A percentile compares a stretch with the other conserved stretches of the same genome.
Conservation (phyloP, 2,888 invertebrate species). For the Carcina quercana region DNA sequence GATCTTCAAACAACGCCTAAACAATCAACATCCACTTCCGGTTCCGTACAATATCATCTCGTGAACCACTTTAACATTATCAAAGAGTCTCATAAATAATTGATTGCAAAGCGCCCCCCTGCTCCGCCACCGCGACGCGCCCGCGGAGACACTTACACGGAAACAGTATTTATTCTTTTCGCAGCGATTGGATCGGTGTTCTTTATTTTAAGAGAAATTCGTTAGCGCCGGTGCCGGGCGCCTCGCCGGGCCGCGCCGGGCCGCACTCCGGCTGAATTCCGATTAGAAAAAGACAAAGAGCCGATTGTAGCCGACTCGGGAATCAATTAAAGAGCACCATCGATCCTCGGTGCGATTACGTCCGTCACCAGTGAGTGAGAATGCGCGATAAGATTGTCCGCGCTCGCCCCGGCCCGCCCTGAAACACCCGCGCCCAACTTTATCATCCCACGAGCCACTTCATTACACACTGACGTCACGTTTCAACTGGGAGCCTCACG, state of each 20-base stretch:
- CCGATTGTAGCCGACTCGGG: conserved; percentile 48
- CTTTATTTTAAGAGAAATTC: conserved; percentile 54
- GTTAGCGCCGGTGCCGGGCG: conserved; percentile 39
- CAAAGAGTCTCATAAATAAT: background rate
- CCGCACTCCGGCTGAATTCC: conserved; percentile 47
- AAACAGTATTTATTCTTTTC: conserved; percentile 39
- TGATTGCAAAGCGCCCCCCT: background rate
- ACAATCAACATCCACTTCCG: too few species aligned
- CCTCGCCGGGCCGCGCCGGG: too few species aligned
- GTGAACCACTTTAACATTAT: too few species aligned
- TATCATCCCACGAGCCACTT: too few species aligned
- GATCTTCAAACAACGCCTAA: too few species aligned
- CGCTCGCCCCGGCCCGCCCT: too few species aligned
- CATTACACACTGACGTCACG: too few species aligned
- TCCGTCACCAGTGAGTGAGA: conserved; percentile 42
- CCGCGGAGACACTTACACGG: conserved; percentile 31
- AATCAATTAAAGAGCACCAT: conserved; percentile 70
- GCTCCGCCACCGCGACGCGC: background rate
- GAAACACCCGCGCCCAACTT: too few species aligned
- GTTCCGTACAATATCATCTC: too few species aligned
- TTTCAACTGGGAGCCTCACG: too few species aligned
- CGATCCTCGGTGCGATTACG: conserved; percentile 58
- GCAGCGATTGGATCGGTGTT: conserved; percentile 26
- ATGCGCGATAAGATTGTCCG: conserved; percentile 40
- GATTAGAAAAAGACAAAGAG: conserved; percentile 65